Conservation (phyloP, 1,140 invertebrate species). For the Myzus persicae region DNA sequence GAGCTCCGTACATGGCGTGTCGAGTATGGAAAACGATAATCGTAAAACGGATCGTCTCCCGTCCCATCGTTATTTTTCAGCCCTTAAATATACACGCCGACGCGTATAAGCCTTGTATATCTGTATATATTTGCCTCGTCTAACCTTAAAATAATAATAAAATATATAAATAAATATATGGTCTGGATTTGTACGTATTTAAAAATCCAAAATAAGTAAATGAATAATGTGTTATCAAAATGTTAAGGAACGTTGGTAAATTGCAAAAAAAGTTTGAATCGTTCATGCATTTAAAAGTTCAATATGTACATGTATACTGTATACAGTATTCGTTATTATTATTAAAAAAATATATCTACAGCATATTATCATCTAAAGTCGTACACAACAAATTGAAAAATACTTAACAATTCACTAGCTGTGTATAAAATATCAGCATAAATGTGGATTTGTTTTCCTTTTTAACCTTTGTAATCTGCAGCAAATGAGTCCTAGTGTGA, state of each 20-base stretch:
- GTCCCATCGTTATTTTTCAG: slow-evolving; percentile 12
- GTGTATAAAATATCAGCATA: too few relatives aligned
- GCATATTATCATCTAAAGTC: too few relatives aligned
- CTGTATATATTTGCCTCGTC: neutral
- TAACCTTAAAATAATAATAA: neutral
- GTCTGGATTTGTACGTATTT: neutral
- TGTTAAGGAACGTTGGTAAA: neutral
- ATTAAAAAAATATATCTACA: too few relatives aligned
- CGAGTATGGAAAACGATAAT: slow-evolving; percentile 41
- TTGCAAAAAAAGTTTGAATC: neutral
- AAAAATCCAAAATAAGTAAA: neutral
- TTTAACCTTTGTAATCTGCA: too few relatives aligned
- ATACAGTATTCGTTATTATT: neutral
- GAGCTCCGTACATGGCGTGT: neutral
- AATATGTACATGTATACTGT: neutral
- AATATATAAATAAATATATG: too few relatives aligned
- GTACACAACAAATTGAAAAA: too few relatives aligned
- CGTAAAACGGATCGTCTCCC: slow-evolving; percentile 11
- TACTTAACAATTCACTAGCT: too few relatives aligned
- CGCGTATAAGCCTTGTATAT: neutral
- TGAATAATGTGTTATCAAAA: neutral
- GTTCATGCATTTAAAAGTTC: neutral
- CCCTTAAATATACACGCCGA: neutral
- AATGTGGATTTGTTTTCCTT: too few relatives aligned
- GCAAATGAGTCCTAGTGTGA: too few relatives aligned